Evolutionary conservation across 2,797 vertebrate genomes (phyloP).

Genomic region (Rhabdophis nuchalis): DNA sequence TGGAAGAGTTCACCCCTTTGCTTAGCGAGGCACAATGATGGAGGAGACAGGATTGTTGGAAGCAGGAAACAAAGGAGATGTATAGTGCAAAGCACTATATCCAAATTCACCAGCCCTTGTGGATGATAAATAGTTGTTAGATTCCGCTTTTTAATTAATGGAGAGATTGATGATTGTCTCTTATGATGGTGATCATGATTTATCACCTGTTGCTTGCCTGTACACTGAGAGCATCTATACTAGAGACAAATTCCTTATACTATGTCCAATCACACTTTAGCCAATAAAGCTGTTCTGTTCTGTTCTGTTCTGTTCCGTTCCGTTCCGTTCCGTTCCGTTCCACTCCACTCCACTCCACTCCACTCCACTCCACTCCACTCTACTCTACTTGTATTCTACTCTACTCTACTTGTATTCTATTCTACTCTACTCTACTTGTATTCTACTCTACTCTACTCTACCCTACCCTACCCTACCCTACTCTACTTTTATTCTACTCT

Average conservation of each 20-base stretch:
- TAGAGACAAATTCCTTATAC: too few species aligned
- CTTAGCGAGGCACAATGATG: neutral
- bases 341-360: too few species aligned
- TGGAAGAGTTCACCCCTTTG: neutral
- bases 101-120: neutral
- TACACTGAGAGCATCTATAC: too few species aligned
- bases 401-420: too few species aligned
- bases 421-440: fast-evolving
- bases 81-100: neutral
- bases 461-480: too few species aligned
- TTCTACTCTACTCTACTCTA: fast-evolving
- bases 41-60: neutral
- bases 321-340: fast-evolving
- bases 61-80: neutral
- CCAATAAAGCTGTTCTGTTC: too few species aligned
- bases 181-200: too few species aligned
- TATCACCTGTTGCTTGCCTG: too few species aligned
- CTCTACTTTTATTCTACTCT: too few species aligned
- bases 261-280: too few species aligned
- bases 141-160: neutral
- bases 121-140: neutral
- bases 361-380: too few species aligned
- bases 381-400: neutral
- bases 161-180: neutral
- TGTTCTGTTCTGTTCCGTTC: too few species aligned